Conservation (phyloP, 2,888 invertebrate species). For the Scelioninae gen. 2 region DNA sequence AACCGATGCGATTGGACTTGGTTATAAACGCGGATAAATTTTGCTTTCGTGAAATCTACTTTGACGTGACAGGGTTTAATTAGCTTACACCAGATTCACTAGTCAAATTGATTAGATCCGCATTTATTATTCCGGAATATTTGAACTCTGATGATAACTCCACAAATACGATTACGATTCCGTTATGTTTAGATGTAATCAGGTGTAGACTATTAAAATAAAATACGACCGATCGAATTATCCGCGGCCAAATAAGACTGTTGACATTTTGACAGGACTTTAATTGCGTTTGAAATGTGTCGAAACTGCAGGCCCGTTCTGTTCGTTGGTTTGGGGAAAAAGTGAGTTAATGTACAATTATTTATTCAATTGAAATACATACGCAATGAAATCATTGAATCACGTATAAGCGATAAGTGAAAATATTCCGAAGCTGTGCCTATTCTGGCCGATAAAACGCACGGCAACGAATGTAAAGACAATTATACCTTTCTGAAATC, state of each 20-base stretch:
- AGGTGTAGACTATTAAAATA: slow-evolving; percentile 20
- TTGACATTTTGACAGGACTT: slow-evolving; percentile 26
- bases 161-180: slow-evolving; percentile 12
- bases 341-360: too few relatives aligned
- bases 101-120: slow-evolving; percentile 38
- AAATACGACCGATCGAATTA: slow-evolving; percentile 15
- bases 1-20: slow-evolving; percentile 7
- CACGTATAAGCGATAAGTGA: too few relatives aligned
- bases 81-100: slow-evolving; percentile 29
- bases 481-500: too few relatives aligned
- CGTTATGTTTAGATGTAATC: slow-evolving; percentile 40
- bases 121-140: slow-evolving; percentile 43
- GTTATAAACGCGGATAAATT: slow-evolving; percentile 17
- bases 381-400: too few relatives aligned
- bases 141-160: slow-evolving; percentile 30
- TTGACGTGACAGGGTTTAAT: slow-evolving; percentile 41
- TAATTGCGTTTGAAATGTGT: not conserved
- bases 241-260: slow-evolving; percentile 16
- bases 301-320: too few relatives aligned
- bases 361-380: too few relatives aligned
- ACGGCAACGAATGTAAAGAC: too few relatives aligned
- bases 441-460: too few relatives aligned
- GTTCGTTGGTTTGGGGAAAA: too few relatives aligned
- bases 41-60: slow-evolving; percentile 22
- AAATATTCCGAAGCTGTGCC: too few relatives aligned